phyloP scores from a whole-genome alignment of 1,140 invertebrate species.

The Drosophila saltans region DNA sequence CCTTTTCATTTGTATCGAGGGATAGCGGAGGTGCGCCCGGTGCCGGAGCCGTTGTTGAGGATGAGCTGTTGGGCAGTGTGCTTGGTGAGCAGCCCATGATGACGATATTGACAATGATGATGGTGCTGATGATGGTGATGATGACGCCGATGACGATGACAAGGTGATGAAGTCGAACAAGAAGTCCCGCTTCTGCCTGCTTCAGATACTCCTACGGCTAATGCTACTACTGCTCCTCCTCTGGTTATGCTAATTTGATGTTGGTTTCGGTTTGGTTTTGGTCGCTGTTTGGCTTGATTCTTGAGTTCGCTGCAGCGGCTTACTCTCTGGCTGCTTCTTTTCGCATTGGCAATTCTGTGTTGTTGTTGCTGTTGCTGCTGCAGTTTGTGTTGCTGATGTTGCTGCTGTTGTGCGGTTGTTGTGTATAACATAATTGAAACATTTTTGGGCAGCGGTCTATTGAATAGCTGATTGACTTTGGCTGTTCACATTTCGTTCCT shows the following conservation, averaged over 20 bases:
- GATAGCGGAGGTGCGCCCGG: slow-evolving; percentile 46
- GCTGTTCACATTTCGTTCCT: slow-evolving; percentile 51
- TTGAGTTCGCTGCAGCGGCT: slow-evolving; percentile 31
- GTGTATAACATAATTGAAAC: slow-evolving; percentile 76
- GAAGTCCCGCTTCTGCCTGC: slow-evolving; percentile 47
- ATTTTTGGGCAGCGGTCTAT: slow-evolving; percentile 70
- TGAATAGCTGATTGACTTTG: slow-evolving; percentile 60
- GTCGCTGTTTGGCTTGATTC: slow-evolving; percentile 53
- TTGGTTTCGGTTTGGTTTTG: slow-evolving; percentile 45
- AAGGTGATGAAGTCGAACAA: slow-evolving; percentile 2
- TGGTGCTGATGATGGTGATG: not conserved
- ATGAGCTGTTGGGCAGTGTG: slow-evolving; percentile 58
- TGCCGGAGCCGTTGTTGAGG: slow-evolving; percentile 28
- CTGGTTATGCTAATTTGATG: slow-evolving; percentile 65
- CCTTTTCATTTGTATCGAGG: slow-evolving; percentile 71
- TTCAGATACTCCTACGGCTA: slow-evolving; percentile 24
- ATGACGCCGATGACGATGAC: not conserved
- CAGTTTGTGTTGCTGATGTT: slow-evolving; percentile 32
- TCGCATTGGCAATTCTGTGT: slow-evolving; percentile 22
- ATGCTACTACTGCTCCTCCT: slow-evolving; percentile 32
- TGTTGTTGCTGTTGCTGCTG: slow-evolving; percentile 25
- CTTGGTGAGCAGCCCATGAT: slow-evolving; percentile 80
- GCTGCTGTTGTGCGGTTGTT: slow-evolving; percentile 48
- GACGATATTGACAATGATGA: not conserved
- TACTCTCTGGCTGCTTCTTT: slow-evolving; percentile 31